A percentile compares a stretch with the other conserved stretches of the same genome.
phyloP scores from a whole-genome alignment of 2,113 vertebrate species.

The Atractosteus spatula region DNA sequence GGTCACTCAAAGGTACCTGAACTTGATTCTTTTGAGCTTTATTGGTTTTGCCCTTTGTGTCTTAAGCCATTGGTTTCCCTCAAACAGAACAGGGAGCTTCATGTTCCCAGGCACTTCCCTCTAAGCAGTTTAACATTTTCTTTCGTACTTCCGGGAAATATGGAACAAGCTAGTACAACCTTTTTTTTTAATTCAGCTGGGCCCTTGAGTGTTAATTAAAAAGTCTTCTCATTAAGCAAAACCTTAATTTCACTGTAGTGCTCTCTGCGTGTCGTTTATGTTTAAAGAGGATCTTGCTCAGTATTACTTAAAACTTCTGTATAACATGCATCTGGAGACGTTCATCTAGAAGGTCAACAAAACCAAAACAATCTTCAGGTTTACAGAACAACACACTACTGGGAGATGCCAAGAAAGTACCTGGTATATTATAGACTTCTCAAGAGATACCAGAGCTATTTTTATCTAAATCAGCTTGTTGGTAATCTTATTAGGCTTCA shows the following conservation, averaged over 20 bases:
- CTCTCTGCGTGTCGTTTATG: background rate
- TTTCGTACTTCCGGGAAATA: no score
- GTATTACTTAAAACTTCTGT: background rate
- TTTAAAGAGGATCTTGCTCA: background rate
- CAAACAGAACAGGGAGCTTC: background rate
- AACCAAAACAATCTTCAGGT: no score
- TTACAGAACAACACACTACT: no score
- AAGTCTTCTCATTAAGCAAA: constrained; percentile 1
- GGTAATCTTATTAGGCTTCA: no score
- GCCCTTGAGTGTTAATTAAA: constrained; percentile 5
- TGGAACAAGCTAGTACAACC: background rate
- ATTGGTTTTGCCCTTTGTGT: background rate
- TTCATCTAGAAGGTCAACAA: no score
- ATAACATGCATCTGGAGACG: no score
- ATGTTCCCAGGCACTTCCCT: no score
- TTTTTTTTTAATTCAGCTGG: constrained; percentile 7
- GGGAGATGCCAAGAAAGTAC: no score
- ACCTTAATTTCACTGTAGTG: background rate
- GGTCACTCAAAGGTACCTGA: background rate
- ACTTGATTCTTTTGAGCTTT: background rate
- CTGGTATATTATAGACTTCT: no score
- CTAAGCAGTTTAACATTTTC: no score
- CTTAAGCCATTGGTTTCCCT: background rate
- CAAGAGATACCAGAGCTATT: no score
- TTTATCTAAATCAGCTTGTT: no score